Base-by-base conservation (phyloP, 2,888 invertebrate genomes). In the Masnerella sp. region DNA sequence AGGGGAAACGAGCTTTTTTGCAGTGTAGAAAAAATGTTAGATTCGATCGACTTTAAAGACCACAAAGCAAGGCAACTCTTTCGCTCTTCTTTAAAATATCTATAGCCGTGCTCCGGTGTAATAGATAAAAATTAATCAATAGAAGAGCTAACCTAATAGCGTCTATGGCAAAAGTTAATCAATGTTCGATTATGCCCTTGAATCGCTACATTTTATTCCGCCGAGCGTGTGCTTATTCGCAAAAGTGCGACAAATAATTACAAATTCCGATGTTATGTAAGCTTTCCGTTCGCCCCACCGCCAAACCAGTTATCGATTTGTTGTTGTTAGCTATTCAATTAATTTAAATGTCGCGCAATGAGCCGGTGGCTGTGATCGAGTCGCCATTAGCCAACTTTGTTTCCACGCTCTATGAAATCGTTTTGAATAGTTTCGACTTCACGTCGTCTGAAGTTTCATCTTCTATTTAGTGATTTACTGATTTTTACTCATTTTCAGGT, bases 111-210 rank as follows among this genome's bases (percentile, higher is more conserved):
- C 9, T 20, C 17, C n/a, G 20, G 9, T 59, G 49, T 36, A 59
- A 30, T 68, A 51, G 42, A 68, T 51, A 51, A 58, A 68, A 59
- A 49, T 67, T 69, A 45, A 69, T 69, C 68, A 52, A 61, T 68
- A 59, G 5, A 28, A 61, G 30, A 69, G 9, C 15, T 68, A 59
- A 59, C 52, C 25, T 59, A 68, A 59, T 58, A 54, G 36, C 22
- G 47, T 32, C 36, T 45, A 45, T 69, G 45, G 52, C 14, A 61
- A 59, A 59, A 61, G 52, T 61, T 59, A 69, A 69, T 69, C 59
- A 69, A 59, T 61, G 52, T 54, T 61, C 61, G 52, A 69, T 58
- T 43, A 45, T 49, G 34, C 17, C 58, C 68, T 59, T 61, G 61
- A 69, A 52, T 36, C 17, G 30, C 28, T 42, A 36, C 28, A 36